Base-by-base conservation (phyloP, 2,797 vertebrate genomes). In the Petrocephalus schoutedeni region DNA sequence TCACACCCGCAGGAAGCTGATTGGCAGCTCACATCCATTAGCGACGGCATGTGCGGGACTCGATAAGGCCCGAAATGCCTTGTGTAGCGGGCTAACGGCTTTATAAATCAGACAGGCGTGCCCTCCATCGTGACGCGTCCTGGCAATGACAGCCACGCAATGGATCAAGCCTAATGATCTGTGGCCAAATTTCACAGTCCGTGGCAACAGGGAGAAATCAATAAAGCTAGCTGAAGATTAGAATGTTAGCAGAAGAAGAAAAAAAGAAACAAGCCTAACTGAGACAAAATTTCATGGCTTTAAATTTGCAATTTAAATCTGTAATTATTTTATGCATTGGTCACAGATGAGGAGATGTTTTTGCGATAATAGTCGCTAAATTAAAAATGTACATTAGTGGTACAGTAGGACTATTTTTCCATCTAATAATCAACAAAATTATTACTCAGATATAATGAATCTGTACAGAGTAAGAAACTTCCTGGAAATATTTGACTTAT, bases 1-100 rank as follows among this genome's bases (percentile, higher is more conserved):
- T 90, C 90, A 92, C 90, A 90, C 82, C 71, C 89, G 89, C 36
- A 54, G 49, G 64, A 88, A 51, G 77, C 91, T 94, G 94, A 95
- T 93, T 94, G 93, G 93, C 93, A 92, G 92, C 88, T 92, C 87
- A 92, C 89, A 92, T 91, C 92, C 92, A 94, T 94, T 94, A 93
- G 90, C 87, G 86, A 82, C 19, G 90, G 90, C 89, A 92, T 90
- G 91, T 82, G 90, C 91, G 90, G 91, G 90, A 92, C 93, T 67
- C 19, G 87, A 88, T 93, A 93, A 91, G 92, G 92, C 91, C 93
- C 90, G 92, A 87, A 89, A 90, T 88, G 88, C 91, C 91, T 89
- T 67, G 86, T 90, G 91, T 89, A 56, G 90, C 87, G 89, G 90
- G 93, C 59, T 94, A 94, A 94, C 92, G 90, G 89, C 90, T 91